Conservation (phyloP, 1,140 invertebrate species). For the Pachypsylla venusta region DNA sequence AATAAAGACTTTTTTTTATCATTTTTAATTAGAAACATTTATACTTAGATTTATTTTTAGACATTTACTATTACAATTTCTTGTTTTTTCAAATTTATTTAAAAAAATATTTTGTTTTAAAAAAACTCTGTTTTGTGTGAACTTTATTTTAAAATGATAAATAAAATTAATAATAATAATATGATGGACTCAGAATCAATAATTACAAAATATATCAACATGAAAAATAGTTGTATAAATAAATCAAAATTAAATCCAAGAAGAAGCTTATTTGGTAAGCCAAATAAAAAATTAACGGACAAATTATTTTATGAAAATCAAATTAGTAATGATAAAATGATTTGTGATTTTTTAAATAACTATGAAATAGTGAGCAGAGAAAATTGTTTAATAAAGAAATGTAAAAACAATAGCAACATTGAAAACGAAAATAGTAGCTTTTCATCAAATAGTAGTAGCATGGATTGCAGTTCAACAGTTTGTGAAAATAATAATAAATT, state of each 20-base stretch:
- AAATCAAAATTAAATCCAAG: neutral
- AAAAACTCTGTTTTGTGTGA: too few relatives aligned
- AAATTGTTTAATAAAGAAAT: neutral
- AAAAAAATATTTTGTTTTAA: too few relatives aligned
- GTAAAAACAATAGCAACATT: neutral
- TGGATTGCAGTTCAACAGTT: constrained; percentile 4
- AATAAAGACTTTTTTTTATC: too few relatives aligned
- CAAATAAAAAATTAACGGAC: constrained; percentile 8
- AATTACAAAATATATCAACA: constrained; percentile 3
- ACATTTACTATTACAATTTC: too few relatives aligned
- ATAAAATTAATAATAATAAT: constrained; percentile 5
- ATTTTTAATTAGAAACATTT: too few relatives aligned
- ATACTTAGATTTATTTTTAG: too few relatives aligned
- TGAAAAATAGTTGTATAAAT: neutral
- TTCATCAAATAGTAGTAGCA: neutral
- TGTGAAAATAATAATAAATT: constrained; percentile 1
- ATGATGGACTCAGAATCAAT: neutral
- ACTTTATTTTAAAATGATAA: neutral
- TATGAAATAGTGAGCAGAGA: neutral
- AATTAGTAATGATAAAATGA: neutral
- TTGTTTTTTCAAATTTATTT: too few relatives aligned
- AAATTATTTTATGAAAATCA: constrained; percentile 8
- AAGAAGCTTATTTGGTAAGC: neutral
- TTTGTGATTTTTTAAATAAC: neutral
- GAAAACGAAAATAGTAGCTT: neutral